Percentiles rank a stretch among this genome's conserved stretches.
These are phyloP conservation scores for Staurois parvus DNA, from an alignment of 2,797 vertebrate species.

Conservation along the genomic window DNA sequence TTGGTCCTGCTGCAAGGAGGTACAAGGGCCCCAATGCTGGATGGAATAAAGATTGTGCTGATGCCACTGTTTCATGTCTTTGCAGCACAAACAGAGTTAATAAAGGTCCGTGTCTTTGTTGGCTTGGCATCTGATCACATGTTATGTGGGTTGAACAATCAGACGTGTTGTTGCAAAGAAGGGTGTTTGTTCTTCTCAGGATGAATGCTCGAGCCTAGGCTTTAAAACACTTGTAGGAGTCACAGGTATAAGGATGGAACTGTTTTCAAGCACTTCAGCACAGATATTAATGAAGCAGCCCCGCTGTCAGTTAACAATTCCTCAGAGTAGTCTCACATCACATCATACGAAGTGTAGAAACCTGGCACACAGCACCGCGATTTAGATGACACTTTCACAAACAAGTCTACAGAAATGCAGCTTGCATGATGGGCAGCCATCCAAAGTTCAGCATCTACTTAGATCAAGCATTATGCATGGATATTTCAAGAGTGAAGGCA, in stretches of 20 bases:
- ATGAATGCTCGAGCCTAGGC: conserved; percentile 63
- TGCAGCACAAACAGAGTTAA: conserved; percentile 65
- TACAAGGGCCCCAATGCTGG: background rate
- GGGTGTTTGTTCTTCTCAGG: conserved; percentile 19
- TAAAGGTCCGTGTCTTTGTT: conserved; percentile 60
- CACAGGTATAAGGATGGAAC: background rate
- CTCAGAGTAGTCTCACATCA: background rate
- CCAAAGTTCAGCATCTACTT: background rate
- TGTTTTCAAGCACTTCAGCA: conserved; percentile 5
- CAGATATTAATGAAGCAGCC: background rate
- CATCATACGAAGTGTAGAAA: background rate
- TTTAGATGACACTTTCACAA: background rate
- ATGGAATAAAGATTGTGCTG: background rate
- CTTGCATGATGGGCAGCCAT: background rate
- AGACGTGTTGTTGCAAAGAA: conserved; percentile 64
- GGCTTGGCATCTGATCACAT: conserved; percentile 73
- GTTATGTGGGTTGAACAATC: conserved; percentile 69
- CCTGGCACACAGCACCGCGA: background rate
- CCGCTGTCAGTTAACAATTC: background rate
- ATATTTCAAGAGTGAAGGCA: background rate
- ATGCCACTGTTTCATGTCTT: conserved; percentile 6
- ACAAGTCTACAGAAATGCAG: background rate
- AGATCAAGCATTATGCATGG: background rate
- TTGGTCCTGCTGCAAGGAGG: background rate
- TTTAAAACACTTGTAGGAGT: conserved; percentile 65